Conservation (phyloP, 1,140 invertebrate genomes). For the Adoxophyes honmai region DNA sequence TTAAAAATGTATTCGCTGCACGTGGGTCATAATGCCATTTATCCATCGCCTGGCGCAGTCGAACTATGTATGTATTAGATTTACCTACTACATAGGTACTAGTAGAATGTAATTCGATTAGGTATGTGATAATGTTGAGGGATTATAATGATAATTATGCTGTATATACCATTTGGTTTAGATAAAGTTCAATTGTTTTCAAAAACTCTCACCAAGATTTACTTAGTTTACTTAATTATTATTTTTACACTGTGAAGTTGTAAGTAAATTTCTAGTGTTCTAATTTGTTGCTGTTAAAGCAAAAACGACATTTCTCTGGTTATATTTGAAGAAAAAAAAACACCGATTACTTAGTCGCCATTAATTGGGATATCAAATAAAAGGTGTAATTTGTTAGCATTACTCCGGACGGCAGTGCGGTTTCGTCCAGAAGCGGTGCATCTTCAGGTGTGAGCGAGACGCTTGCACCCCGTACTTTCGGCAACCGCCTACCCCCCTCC, state of each 20-base stretch:
- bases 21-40: slow-evolving; percentile 73
- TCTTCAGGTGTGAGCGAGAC: slow-evolving; percentile 66
- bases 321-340: no score
- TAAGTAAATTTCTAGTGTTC: no score
- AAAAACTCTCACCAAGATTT: no score
- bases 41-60: slow-evolving; percentile 50
- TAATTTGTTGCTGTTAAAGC: no score
- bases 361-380: slow-evolving; percentile 24
- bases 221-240: no score
- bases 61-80: slow-evolving; percentile 10
- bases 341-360: no score
- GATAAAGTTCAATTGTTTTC: no score
- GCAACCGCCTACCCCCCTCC: slow-evolving; percentile 32
- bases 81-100: not conserved
- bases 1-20: slow-evolving; percentile 74
- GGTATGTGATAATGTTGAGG: no score
- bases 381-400: slow-evolving; percentile 60
- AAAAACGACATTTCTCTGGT: no score
- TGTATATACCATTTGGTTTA: no score
- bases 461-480: slow-evolving; percentile 52
- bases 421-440: slow-evolving; percentile 70
- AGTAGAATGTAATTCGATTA: not conserved
- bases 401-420: slow-evolving; percentile 55
- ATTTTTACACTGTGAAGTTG: no score
- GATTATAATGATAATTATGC: no score